Evolutionary conservation across 2,797 vertebrate species (phyloP).

Genomic region (Coilia nasus): DNA sequence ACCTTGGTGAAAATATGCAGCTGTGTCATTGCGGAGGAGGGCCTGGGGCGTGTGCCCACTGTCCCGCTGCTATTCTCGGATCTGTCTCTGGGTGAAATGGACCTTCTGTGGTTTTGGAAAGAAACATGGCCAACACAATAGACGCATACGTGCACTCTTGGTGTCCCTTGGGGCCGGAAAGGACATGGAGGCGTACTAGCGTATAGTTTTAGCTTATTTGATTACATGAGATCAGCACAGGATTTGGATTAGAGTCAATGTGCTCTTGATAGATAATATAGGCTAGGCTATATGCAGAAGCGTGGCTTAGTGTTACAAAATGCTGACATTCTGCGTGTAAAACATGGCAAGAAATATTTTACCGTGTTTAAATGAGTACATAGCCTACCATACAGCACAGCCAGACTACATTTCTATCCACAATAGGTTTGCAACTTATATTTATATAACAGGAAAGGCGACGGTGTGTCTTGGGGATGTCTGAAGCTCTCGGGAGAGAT

Average conservation of each 20-base stretch:
- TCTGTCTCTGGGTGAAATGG: constrained; percentile 35
- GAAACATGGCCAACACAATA: not conserved
- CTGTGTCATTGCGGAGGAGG: not conserved
- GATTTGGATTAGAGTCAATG: constrained; percentile 65
- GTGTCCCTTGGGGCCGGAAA: constrained; percentile 19
- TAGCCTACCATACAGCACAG: not conserved
- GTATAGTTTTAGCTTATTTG: constrained; percentile 55
- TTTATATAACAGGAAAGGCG: not conserved
- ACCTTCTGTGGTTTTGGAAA: not conserved
- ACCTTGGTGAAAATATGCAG: constrained; percentile 34
- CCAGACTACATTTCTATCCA: not conserved
- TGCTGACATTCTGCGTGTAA: not conserved
- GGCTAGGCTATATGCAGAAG: constrained; percentile 4
- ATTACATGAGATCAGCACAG: constrained; percentile 59
- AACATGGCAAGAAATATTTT: not conserved
- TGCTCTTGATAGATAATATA: constrained; percentile 41
- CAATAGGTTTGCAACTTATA: not conserved
- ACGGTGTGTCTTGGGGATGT: not conserved
- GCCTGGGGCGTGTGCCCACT: not conserved
- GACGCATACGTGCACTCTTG: not conserved
- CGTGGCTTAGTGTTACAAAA: not conserved
- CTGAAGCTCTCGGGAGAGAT: not conserved
- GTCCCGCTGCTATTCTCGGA: constrained; percentile 36
- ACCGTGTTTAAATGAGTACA: not conserved
- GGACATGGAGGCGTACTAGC: constrained; percentile 50